phyloP scores from a whole-genome alignment of 2,888 invertebrate genomes.

The Eupeodes latifasciatus region DNA sequence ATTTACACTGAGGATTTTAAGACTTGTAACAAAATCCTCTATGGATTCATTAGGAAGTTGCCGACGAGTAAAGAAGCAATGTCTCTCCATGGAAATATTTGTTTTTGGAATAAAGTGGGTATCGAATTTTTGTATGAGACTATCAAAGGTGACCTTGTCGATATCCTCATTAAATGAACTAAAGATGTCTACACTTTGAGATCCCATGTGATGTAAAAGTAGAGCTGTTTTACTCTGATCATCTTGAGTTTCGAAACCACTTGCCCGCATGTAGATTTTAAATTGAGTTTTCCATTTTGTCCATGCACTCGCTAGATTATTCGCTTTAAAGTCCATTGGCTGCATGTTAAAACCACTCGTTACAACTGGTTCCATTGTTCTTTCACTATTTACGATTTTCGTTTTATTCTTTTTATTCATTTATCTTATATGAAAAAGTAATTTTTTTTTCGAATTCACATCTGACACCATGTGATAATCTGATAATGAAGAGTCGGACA shows the following conservation, averaged over 20 bases:
- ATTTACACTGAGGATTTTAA: conserved; percentile 33
- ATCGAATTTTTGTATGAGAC: conserved; percentile 44
- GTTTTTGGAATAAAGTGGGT: conserved; percentile 20
- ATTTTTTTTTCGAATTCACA: conserved; percentile 36
- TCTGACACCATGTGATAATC: conserved; percentile 41
- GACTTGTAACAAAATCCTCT: conserved; percentile 43
- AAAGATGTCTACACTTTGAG: conserved; percentile 41
- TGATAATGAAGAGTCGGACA: neutral
- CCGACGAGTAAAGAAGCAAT: conserved; percentile 40
- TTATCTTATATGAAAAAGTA: neutral
- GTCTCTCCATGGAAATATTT: neutral
- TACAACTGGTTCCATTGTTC: neutral
- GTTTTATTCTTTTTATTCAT: neutral
- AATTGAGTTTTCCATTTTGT: conserved; percentile 47
- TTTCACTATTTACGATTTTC: conserved; percentile 1
- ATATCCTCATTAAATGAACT: conserved; percentile 43
- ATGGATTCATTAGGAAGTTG: conserved; percentile 42
- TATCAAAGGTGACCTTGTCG: conserved; percentile 31
- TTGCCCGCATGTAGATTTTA: conserved; percentile 41
- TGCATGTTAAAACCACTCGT: conserved; percentile 43
- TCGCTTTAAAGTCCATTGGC: conserved; percentile 35
- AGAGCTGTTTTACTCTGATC: conserved; percentile 40
- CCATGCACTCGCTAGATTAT: neutral
- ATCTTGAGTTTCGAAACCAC: conserved; percentile 28
- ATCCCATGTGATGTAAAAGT: conserved; percentile 44